phyloP scores from a whole-genome alignment of 1,140 invertebrate species.

The Sitobion miscanthi region DNA sequence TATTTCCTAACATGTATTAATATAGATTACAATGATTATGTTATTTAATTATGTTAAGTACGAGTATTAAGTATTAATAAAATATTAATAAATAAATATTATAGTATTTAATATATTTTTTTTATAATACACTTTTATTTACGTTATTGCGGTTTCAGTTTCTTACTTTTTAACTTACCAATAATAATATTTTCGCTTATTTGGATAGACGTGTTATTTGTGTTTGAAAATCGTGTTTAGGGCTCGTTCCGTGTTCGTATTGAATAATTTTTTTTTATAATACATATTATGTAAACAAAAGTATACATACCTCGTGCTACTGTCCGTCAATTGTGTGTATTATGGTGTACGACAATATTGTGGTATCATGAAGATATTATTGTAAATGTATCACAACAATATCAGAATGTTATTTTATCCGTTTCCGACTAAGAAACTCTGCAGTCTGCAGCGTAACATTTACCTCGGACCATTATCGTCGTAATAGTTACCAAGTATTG shows the following conservation, averaged over 20 bases:
- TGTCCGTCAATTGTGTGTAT: not conserved
- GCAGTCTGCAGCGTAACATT: not conserved
- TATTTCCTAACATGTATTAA: not conserved
- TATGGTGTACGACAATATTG: not conserved
- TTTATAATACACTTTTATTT: not conserved
- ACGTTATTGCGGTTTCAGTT: not conserved
- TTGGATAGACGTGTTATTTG: not conserved
- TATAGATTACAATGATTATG: not conserved
- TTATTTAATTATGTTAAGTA: not conserved
- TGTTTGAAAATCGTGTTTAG: not conserved
- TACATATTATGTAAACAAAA: not conserved
- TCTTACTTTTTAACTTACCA: not conserved
- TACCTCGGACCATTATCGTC: not conserved
- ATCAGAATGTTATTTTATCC: not conserved
- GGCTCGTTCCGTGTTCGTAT: not conserved
- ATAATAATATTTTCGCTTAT: not conserved
- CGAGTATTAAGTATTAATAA: too few species aligned
- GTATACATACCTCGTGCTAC: not conserved
- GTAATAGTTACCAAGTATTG: not conserved
- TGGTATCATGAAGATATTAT: not conserved
- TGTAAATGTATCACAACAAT: not conserved
- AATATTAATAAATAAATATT: too few species aligned
- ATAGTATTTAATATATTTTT: too few species aligned
- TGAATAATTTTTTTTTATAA: not conserved
- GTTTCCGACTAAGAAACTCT: not conserved